phyloP scores from a whole-genome alignment of 2,888 invertebrate species.

The Augiades crinisus region DNA sequence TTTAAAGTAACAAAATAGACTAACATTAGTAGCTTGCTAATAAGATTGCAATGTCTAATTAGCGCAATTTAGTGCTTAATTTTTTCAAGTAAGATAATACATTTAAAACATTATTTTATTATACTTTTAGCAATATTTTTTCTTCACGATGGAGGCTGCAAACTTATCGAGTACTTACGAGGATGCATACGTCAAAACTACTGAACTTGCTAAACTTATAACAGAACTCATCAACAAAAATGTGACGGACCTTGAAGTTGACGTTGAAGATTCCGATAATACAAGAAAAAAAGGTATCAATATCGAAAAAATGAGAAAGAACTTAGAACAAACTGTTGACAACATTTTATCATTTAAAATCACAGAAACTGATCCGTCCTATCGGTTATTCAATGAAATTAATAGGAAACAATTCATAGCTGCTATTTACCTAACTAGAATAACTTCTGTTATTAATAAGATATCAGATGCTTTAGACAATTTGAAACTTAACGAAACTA shows the following conservation, averaged over 20 bases:
- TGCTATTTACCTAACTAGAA: conserved; percentile 56
- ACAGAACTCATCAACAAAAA: conserved; percentile 45
- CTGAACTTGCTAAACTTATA: conserved; percentile 44
- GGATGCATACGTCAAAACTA: conserved; percentile 50
- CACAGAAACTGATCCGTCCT: conserved; percentile 46
- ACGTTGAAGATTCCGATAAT: conserved; percentile 16
- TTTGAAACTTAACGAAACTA: conserved; percentile 32
- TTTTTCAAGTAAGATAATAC: no score
- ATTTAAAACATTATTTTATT: no score
- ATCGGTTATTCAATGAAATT: conserved; percentile 51
- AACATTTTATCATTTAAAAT: conserved; percentile 52
- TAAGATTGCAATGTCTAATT: no score
- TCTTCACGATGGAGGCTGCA: conserved; percentile 51
- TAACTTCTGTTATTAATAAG: conserved; percentile 57
- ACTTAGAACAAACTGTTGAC: conserved; percentile 51
- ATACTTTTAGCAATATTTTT: conserved; percentile 72
- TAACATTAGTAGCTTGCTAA: no score
- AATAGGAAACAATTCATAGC: conserved; percentile 55
- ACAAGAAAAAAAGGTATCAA: conserved; percentile 41
- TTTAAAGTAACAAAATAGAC: no score
- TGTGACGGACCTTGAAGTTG: background rate
- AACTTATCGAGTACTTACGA: conserved; percentile 57
- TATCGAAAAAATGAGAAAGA: conserved; percentile 46
- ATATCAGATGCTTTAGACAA: conserved; percentile 44
- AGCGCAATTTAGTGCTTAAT: no score